Base-by-base conservation (phyloP, 2,888 invertebrate genomes). In the Allacma fusca region DNA sequence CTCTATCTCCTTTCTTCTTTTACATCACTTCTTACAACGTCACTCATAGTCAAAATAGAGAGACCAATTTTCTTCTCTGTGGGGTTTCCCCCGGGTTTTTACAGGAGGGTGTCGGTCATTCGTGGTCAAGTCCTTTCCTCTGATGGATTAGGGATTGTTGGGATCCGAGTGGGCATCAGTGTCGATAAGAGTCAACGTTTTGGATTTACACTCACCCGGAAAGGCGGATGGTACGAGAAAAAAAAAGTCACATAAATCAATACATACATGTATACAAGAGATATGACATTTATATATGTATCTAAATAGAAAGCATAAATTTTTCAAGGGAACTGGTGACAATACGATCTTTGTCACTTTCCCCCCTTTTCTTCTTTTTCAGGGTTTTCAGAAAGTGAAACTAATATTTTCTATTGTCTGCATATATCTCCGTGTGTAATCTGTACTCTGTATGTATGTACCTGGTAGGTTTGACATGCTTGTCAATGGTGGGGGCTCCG, bases 41-140 rank as follows among this genome's bases (percentile, higher is more conserved):
- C 24, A 26, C n/a, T 74, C 40, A 57, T 65, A 77, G 78, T 74
- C 7, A 78, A 68, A 77, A 73, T 73, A 74, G 79, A 72, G 72
- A 79, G 76, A 77, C 73, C 74, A 79, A 79, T 65, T 62, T 59
- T 67, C 65, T 71, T 50, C 65, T 65, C 64, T 44, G 24, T 74
- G 74, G 74, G 78, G 50, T 19, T 16, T 34, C 44, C 77, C 77
- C 50, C 76, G 81, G 81, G 76, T 86, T 86, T 86, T 89, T 89
- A 89, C 91, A 99, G 98, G 90, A 96, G 98, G 87, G 98, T 97
- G 86, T 96, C 98, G 86, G 98, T 99, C 87, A 96, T 99, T 91
- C 92, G 98, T 86, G 99, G 99, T 84, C 94, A 95, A 89, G 97
- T 99, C 86, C 92, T 97, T 84, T 94, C 96, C 80, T 92, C 94